Conservation (phyloP, 2,888 invertebrate genomes). For the Thymelicus acteon region DNA sequence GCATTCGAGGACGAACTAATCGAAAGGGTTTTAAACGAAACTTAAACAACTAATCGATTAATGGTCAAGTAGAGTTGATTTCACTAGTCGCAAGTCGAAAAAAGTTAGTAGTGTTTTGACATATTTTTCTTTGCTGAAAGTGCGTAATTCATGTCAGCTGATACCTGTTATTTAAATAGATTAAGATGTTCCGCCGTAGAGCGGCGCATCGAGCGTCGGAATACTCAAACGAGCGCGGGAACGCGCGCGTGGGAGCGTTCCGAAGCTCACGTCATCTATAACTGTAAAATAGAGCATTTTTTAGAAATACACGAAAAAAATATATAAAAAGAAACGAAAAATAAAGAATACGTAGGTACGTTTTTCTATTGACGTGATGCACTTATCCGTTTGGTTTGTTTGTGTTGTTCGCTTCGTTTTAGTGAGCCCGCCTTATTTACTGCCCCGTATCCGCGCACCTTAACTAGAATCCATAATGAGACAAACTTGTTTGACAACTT, state of each 20-base stretch:
- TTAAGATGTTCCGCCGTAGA: constrained; percentile 46
- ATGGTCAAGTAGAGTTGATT: constrained; percentile 85
- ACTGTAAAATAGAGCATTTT: constrained; percentile 79
- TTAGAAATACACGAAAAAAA: constrained; percentile 63
- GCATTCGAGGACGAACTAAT: constrained; percentile 80
- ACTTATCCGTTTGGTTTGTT: constrained; percentile 78
- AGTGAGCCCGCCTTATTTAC: constrained; percentile 67
- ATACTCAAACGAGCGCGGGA: constrained; percentile 67
- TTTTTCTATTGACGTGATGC: constrained; percentile 79
- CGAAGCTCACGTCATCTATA: constrained; percentile 64
- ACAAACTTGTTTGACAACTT: too few species aligned
- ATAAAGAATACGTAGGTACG: constrained; percentile 64
- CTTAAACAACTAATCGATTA: constrained; percentile 75
- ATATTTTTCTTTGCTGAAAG: constrained; percentile 86
- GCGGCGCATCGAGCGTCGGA: constrained; percentile 62
- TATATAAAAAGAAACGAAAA: constrained; percentile 65
- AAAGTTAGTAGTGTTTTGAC: constrained; percentile 85
- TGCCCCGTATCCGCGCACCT: constrained; percentile 68
- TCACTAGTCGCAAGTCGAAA: constrained; percentile 85
- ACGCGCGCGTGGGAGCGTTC: constrained; percentile 70
- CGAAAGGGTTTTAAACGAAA: constrained; percentile 69
- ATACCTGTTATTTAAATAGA: constrained; percentile 71
- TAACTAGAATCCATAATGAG: too few species aligned
- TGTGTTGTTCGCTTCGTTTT: constrained; percentile 75
- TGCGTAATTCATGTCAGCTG: constrained; percentile 86